Base-by-base conservation (phyloP, 1,140 invertebrate genomes). In the Pantala flavescens region DNA sequence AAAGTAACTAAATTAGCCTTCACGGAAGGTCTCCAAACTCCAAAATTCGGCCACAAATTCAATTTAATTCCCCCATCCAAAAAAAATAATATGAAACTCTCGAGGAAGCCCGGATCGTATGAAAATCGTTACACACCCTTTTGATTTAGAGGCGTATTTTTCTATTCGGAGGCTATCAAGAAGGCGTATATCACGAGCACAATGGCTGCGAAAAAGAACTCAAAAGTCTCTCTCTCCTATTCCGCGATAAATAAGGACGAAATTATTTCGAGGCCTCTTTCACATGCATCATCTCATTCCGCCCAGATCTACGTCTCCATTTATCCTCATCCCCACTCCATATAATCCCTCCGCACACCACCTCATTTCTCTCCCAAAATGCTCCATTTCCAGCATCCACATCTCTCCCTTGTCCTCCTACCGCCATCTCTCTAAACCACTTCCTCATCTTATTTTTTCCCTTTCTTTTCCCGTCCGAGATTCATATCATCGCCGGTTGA, bases 401-500 rank as follows among this genome's bases (percentile, higher is more conserved):
- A 3, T 63, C 49, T 63, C n/a, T 63, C 49, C 49, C 49, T 63
- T 63, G 49, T 21, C 16, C n/a, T 63, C 12, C 49, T 63, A 7
- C 49, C 49, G 49, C 49, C 49, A 36, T 36, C 28, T 36, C 28
- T 36, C 49, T 63, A 19, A 63, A 63, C 49, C 49, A 21, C 49
- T 63, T 63, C 49, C 49, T 63, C 49, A 21, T 63, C n/a, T 21
- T 21, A 63, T 63, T 21, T 63, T 16, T 63, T 63, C 12, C 49
- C 49, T 63, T 63, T 63, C 49, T 63, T 63, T 63, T 9, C n/a
- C 49, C n/a, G 49, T 63, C 49, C 49, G n/a, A 63, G 49, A 63
- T 63, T 63, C 49, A 63, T 63, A 63, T 63, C 49, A 21, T 21
- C 49, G 49, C 49, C 49, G 49, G 16, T 63, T 63, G 49, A 63